Evolutionary conservation across 2,888 invertebrate genomes (phyloP), one percentile per base, ranked within the genome.

Genomic region (Agrenia bidenticulata): DNA sequence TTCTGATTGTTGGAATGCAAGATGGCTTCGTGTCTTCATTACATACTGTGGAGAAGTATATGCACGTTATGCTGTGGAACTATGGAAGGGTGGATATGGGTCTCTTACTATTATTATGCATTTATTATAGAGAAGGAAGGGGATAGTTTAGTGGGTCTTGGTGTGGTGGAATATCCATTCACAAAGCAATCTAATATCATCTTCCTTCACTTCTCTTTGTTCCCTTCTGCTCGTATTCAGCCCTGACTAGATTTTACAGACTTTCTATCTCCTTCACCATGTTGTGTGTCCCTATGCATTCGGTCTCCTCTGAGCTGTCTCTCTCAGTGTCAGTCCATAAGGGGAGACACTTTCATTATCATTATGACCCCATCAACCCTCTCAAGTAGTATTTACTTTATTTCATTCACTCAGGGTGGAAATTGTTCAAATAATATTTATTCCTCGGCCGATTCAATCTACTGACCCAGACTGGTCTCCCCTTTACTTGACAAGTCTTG

Each of bases 291-390:
- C 32, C 11, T 32, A 32, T 32, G 32, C 11, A 4, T 32, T 32
- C 32, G n/a, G n/a, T n/a, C 39, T 15, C 39, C 15, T 39, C 39
- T 39, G 15, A 15, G 5, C 59, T 60, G 26, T 45, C 41, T 60
- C 50, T 50, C 27, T 27, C 53, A 19, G 37, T 60, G 51, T 37
- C 60, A 32, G 19, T 9, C 27, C 9, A 53, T 15, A 19, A 58
- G 59, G 60, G 66, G 66, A 64, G 66, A 64, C 56, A 69, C 27
- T 66, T 70, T 70, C 66, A 70, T 70, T 70, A 66, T 66, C 66
- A 66, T 70, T 66, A 69, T 61, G 66, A 67, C 61, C 66, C 59
- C 64, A 67, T 58, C 66, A 64, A 61, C 60, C 62, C 58, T 32
- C 32, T 49, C 26, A 68, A 62, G 21, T 26, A 39, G 57, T 39